These are phyloP conservation scores for Laterallus jamaicensis DNA, from an alignment of 2,113 vertebrate species.

Conservation along the genomic window DNA sequence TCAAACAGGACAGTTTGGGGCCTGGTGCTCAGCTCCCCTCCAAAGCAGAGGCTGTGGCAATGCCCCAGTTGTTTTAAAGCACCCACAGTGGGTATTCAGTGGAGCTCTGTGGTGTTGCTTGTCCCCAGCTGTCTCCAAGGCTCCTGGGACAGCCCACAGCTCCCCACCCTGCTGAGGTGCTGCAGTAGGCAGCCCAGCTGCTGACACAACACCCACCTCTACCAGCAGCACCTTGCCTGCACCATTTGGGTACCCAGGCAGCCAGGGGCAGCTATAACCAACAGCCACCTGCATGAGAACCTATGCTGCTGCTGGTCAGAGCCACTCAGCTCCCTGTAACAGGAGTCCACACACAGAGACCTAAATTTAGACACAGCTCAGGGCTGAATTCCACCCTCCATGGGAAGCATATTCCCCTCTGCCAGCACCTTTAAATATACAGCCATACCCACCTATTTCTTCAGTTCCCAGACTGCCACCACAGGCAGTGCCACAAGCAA, in stretches of 20 bases:
- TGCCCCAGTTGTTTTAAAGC: rapidly evolving
- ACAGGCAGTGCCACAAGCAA: background rate
- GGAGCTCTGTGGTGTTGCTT: background rate
- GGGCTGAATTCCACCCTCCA: background rate
- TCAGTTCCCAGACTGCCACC: rapidly evolving
- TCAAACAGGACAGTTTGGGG: too few species aligned
- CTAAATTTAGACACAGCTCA: background rate
- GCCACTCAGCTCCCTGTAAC: background rate
- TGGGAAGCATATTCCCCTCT: rapidly evolving
- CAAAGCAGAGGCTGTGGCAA: background rate
- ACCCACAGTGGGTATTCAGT: too few species aligned
- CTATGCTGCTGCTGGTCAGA: background rate
- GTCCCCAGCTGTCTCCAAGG: background rate
- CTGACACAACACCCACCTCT: background rate
- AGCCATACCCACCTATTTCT: rapidly evolving
- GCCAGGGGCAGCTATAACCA: background rate
- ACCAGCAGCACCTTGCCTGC: too few species aligned
- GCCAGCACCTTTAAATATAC: rapidly evolving
- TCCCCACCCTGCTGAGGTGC: background rate
- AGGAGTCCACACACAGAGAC: background rate
- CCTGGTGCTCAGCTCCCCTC: too few species aligned
- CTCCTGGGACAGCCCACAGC: background rate
- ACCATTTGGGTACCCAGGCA: background rate
- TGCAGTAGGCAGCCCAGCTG: background rate
- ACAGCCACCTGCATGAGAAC: background rate